Evolutionary conservation across 1,140 invertebrate genomes (phyloP), one percentile per base, ranked within the genome.

Genomic region (Prorops nasuta): DNA sequence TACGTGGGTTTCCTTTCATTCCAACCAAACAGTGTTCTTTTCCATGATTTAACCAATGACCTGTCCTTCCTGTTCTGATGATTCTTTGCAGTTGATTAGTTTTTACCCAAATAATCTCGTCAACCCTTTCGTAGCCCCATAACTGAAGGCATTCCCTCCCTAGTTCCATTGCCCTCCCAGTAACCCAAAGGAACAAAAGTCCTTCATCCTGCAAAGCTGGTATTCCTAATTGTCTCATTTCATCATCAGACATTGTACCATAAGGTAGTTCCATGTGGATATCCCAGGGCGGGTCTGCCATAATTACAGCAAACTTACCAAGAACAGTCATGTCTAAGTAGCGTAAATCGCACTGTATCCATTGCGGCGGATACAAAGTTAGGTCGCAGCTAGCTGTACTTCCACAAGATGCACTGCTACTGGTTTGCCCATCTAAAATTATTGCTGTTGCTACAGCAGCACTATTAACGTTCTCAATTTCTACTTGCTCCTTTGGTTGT

Each of bases 91-190:
- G 75, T 67, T 98, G 96, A 80, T 98, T 98, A 0, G 96, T 98
- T 79, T 98, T 98, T 2, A 98, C 96, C 96, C 96, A 98, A 59
- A 98, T 98, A 8, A 98, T 85, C 72, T 98, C 96, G 71, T 98
- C 96, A 1, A 96, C 92, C 49, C 95, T 80, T 69, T 98, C 92
- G 69, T 98, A 98, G 6, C 95, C 95, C 92, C 91, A 97, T 1
- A 96, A 69, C 60, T 93, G 88, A 3, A 97, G 77, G 65, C 93
- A 96, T 67, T 97, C 94, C 24, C 94, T 79, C 0, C 96, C 96
- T 7, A 98, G 73, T 73, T 98, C 96, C 96, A 98, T 98, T 0
- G 96, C 96, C 67, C 95, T 84, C 34, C 96, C 96, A 14, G 96
- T 98, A 0, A 98, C 96, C 96, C 96, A 98, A 0, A 98, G 80